phyloP scores from a whole-genome alignment of 2,113 vertebrate genomes.

The Prochilodus magdalenae region DNA sequence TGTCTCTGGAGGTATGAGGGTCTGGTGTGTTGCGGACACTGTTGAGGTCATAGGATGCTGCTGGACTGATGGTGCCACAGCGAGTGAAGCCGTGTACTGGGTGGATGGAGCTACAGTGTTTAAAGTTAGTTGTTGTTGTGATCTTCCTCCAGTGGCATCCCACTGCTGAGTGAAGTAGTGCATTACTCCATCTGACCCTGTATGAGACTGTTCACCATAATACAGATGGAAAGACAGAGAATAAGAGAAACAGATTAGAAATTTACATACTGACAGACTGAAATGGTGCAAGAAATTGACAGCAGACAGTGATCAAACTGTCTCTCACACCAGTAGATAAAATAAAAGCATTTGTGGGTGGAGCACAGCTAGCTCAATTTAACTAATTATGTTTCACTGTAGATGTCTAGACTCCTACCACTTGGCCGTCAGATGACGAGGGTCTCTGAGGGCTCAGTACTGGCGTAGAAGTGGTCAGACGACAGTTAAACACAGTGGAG shows the following conservation, averaged over 20 bases:
- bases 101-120: background rate
- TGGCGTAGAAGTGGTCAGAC: conserved; percentile 62
- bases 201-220: conserved; percentile 15
- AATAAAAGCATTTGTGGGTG: background rate
- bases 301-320: background rate
- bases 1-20: background rate
- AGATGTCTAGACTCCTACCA: background rate
- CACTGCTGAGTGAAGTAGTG: conserved; percentile 32
- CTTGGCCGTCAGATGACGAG: conserved; percentile 14
- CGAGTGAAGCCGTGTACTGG: background rate
- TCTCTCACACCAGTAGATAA: background rate
- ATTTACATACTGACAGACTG: background rate
- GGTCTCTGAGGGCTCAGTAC: conserved; percentile 50
- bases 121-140: background rate
- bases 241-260: background rate
- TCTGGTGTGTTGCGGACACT: background rate
- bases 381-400: background rate
- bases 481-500: conserved; percentile 56
- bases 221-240: background rate
- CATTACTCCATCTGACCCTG: conserved; percentile 19
- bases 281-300: background rate
- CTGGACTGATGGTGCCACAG: conserved; percentile 16
- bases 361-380: background rate
- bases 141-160: background rate
- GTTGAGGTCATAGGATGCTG: background rate